phyloP scores from a whole-genome alignment of 2,113 vertebrate species.

The Syrrhaptes paradoxus region DNA sequence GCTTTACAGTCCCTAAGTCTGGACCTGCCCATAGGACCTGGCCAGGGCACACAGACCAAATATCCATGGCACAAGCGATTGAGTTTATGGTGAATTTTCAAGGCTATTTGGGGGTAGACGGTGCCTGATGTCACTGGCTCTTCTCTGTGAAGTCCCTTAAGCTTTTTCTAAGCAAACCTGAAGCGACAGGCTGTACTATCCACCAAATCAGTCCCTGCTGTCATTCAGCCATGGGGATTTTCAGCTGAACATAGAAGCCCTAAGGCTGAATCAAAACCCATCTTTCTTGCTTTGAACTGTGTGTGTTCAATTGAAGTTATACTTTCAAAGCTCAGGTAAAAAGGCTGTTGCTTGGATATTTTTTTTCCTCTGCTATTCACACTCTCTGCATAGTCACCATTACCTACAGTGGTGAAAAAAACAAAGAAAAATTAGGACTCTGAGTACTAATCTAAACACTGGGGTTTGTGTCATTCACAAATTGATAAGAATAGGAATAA shows the following conservation, averaged over 20 bases:
- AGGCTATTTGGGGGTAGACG: background rate
- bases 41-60: background rate
- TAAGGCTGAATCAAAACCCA: background rate
- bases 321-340: background rate
- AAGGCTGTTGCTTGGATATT: background rate
- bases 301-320: background rate
- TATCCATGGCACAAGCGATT: background rate
- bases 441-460: background rate
- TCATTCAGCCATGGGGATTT: background rate
- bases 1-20: rapidly evolving
- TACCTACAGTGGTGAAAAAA: background rate
- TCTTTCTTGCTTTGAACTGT: background rate
- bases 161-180: background rate
- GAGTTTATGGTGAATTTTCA: rapidly evolving
- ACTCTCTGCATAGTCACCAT: background rate
- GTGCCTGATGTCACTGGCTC: background rate
- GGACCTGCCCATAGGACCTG: background rate
- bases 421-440: background rate
- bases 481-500: background rate
- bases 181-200: background rate
- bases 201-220: background rate
- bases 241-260: background rate
- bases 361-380: background rate
- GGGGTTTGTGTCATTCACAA: background rate
- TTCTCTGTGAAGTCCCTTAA: background rate